Evolutionary conservation across 1,140 invertebrate genomes (phyloP), one percentile per base, ranked within the genome.

Genomic region (Coptotermes formosanus): DNA sequence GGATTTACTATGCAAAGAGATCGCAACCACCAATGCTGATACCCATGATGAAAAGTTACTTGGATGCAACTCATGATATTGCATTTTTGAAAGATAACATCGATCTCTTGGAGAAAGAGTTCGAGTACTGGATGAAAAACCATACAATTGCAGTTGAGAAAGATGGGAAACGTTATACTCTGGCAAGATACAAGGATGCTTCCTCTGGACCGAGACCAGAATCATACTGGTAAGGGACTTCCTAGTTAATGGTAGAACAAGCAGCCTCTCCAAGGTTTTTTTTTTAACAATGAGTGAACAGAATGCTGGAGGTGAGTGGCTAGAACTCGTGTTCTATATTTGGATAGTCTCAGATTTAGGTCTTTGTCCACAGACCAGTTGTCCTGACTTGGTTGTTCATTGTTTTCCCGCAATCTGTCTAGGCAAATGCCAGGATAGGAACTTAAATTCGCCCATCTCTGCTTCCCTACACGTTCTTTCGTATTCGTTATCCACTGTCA

Each of bases 151-250:
- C 93, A 38, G 91, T 96, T 0, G 92, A 95, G 44, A 92, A 94
- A 44, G 92, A 95, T 84, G 93, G 93, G 0, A 90, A 91, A 83
- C 93, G 92, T 85, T 95, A 95, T 88, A 95, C 92, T 12, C 88
- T 98, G 38, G 93, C 93, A 7, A 92, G 93, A 21, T 98, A 97
- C 88, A 93, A 92, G n/a, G 96, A 96, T 87, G 90, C 91, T n/a
- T 96, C 95, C 0, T 92, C 91, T 32, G 96, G 95, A 8, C 97
- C 98, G 0, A 92, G 97, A 85, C 97, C 97, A 0, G 97, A 98
- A 91, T 97, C 96, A 32, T 98, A 97, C 91, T 94, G 95, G 89
- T 97, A 95, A 92, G 95, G 95, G 64, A 75, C 25, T 8, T 8
- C 14, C n/a, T 75, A 75, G 30, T 30, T 55, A 55, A 55, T 55